Evolutionary conservation across 2,888 invertebrate species (phyloP).

Genomic region (Odontocolon sp.): DNA sequence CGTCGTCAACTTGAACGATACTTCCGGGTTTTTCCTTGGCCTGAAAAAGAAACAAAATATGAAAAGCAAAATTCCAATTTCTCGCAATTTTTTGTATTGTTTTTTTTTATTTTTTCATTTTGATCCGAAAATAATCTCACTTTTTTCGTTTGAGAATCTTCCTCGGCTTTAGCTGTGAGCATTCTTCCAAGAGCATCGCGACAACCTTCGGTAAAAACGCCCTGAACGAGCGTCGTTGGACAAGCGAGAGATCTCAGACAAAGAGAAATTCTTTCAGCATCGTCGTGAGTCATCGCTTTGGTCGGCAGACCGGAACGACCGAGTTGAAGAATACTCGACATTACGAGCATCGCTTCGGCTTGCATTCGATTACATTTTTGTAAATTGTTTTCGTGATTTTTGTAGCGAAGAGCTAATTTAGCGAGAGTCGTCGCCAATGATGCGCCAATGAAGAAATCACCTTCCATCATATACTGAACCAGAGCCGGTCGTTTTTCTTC

Average conservation of each 20-base stretch:
- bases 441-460: constrained; percentile 98
- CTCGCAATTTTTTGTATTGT: background rate
- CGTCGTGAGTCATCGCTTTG: constrained; percentile 97
- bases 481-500: constrained; percentile 89
- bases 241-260: constrained; percentile 89
- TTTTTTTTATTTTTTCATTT: background rate
- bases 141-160: constrained; percentile 84
- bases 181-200: constrained; percentile 91
- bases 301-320: constrained; percentile 85
- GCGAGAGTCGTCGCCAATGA: constrained; percentile 94
- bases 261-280: constrained; percentile 92
- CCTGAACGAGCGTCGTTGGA: constrained; percentile 85
- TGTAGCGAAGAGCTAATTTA: constrained; percentile 89
- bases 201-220: constrained; percentile 88
- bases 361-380: constrained; percentile 84
- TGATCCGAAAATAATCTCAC: constrained; percentile 66
- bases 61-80: background rate
- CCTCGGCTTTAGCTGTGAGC: constrained; percentile 90
- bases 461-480: constrained; percentile 94
- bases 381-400: constrained; percentile 69
- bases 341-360: constrained; percentile 93
- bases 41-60: constrained; percentile 75
- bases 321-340: constrained; percentile 92
- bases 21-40: constrained; percentile 87
- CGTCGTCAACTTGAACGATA: constrained; percentile 92